Base-by-base conservation (phyloP, 2,888 invertebrate species). In the Phaedon cochleariae region DNA sequence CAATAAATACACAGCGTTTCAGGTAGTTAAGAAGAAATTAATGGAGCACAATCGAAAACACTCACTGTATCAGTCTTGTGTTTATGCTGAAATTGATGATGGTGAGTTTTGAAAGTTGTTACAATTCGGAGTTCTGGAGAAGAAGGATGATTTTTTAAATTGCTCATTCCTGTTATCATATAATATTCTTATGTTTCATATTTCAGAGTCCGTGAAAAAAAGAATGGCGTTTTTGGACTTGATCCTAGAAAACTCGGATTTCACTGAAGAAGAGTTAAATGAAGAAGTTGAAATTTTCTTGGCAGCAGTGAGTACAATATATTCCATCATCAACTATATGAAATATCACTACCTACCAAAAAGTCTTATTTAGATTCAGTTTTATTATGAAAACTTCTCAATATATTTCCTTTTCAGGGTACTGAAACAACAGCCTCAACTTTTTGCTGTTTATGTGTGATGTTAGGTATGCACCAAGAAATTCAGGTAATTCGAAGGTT, bases 281-380 rank as follows among this genome's bases (percentile, higher is more conserved):
- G 67, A 65, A 7, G 88, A 89, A 78, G 83, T 87, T 0, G 77
- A 87, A 46, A 87, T 87, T 0, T 79, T 88, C 57, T 83, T 85
- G 59, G 76, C 87, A 15, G 88, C 88, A 20, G 88, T 87, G n/a
- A 85, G 86, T 1, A 55, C 10, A 45, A n/a, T n/a, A n/a, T n/a
- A n/a, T n/a, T n/a, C n/a, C n/a, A n/a, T n/a, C n/a, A n/a, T n/a
- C n/a, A n/a, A n/a, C n/a, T n/a, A n/a, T n/a, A n/a, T n/a, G n/a
- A n/a, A n/a, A n/a, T n/a, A n/a, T n/a, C n/a, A n/a, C n/a, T n/a
- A n/a, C n/a, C n/a, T n/a, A n/a, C n/a, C n/a, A n/a, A n/a, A n/a
- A n/a, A n/a, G n/a, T n/a, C n/a, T n/a, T n/a, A n/a, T n/a, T n/a
- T n/a, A n/a, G n/a, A n/a, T n/a, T n/a, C n/a, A n/a, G n/a, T n/a